These are phyloP conservation scores for Siniperca obscura DNA, from an alignment of 2,797 vertebrate genomes.

Conservation along the genomic window DNA sequence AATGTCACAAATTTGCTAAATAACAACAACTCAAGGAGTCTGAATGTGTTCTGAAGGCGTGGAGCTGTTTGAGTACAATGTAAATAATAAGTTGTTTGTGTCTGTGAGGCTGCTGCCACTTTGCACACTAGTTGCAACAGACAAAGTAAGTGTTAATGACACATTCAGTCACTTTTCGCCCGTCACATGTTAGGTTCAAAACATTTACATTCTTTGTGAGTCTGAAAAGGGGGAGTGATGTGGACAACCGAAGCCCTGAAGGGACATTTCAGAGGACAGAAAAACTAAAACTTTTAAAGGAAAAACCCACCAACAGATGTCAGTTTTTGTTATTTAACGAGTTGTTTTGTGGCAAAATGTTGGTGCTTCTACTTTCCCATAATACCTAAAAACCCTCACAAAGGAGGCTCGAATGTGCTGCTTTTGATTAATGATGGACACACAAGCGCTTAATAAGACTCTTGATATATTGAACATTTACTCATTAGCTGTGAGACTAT, in stretches of 20 bases:
- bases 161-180: constrained; percentile 17
- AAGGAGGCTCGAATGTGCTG: not conserved
- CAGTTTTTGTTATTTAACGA: not conserved
- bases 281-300: not conserved
- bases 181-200: constrained; percentile 4
- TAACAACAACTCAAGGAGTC: not conserved
- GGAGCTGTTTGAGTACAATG: not conserved
- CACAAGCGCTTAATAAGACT: not conserved
- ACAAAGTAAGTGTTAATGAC: constrained; percentile 33
- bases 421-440: not conserved
- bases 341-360: not conserved
- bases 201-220: constrained; percentile 49
- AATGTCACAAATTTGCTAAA: not conserved
- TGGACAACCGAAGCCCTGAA: not conserved
- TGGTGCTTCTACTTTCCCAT: not conserved
- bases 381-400: not conserved
- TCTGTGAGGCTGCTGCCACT: constrained; percentile 33
- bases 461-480: not conserved
- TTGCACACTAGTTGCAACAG: constrained; percentile 2
- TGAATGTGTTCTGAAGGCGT: not conserved
- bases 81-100: not conserved
- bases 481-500: not conserved
- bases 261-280: constrained; percentile 5
- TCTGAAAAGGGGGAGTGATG: not conserved
- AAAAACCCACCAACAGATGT: constrained; percentile 26